Evolutionary conservation across 2,888 invertebrate species (phyloP).

Genomic region (Drosophila flavopinicola): DNA sequence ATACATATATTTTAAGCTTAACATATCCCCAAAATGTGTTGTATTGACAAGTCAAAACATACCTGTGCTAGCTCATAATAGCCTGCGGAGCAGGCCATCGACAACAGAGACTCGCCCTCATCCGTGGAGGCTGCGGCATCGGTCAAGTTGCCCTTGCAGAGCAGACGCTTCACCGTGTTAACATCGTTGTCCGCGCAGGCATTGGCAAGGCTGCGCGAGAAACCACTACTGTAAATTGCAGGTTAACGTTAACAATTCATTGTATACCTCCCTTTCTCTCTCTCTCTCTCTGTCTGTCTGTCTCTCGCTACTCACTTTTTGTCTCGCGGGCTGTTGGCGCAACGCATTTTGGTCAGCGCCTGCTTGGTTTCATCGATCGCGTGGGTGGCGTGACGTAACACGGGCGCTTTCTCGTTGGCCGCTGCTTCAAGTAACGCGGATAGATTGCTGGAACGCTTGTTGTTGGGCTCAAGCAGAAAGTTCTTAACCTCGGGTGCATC

Average conservation of each 20-base stretch:
- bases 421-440: constrained; percentile 97
- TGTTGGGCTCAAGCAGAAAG: constrained; percentile 85
- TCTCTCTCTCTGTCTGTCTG: not conserved
- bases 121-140: constrained; percentile 92
- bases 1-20: no score
- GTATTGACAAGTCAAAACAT: no score
- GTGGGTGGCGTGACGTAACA: constrained; percentile 87
- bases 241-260: constrained; percentile 15
- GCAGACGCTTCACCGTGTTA: constrained; percentile 94
- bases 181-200: constrained; percentile 98
- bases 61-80: constrained; percentile 99
- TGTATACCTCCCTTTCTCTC: not conserved
- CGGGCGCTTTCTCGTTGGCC: constrained; percentile 84
- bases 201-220: constrained; percentile 92
- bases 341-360: constrained; percentile 97
- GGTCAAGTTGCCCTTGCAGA: constrained; percentile 95
- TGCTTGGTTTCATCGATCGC: constrained; percentile 99
- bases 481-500: constrained; percentile 82
- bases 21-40: no score
- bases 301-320: constrained; percentile 84
- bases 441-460: constrained; percentile 86
- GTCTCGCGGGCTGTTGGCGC: constrained; percentile 91
- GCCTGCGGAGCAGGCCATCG: constrained; percentile 98
- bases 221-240: constrained; percentile 75
- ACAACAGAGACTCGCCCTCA: constrained; percentile 97